Evolutionary conservation across 2,888 invertebrate genomes (phyloP), one percentile per base, ranked within the genome.

Genomic region (Ptilodon capucinus): DNA sequence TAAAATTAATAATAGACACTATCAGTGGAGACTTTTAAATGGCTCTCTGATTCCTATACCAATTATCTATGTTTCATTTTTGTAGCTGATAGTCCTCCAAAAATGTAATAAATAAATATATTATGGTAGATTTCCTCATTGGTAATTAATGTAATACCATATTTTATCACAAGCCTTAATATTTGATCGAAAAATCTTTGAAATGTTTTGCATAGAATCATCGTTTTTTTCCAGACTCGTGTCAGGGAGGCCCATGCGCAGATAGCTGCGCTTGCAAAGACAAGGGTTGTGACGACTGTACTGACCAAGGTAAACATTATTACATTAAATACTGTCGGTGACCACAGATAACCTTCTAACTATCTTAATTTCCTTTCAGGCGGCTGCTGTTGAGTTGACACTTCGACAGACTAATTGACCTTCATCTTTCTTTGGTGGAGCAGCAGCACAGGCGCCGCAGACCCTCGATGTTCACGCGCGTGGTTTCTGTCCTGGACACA

Each of bases 201-300:
- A n/a, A 40, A 13, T 40, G 23, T 21, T 32, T 9, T 40, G 4
- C 23, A 11, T n/a, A 9, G 9, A 16, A 16, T 40, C 13, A 17
- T 32, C 17, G 14, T 7, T 16, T 28, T 46, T 11, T 57, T 54
- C 35, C 49, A 88, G 89, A 88, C 21, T 76, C 86, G 45, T 88
- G 88, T 75, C 72, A 82, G 59, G 84, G 80, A 51, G 85, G 81
- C 32, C 52, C 75, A 38, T 90, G 89, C 60, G 72, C 79, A 47
- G 82, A 84, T 45, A 74, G 69, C 55, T 88, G 89, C 54, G 61
- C 81, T 25, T 87, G 87, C 68, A 86, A 85, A 49, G 87, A 86
- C 9, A 83, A 82, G 32, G 84, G 84, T 23, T 87, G 87, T 48
- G 64, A 81, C 80, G 86, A 88, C 51, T 85, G 84, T 54, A 69